Evolutionary conservation across 2,113 vertebrate species (phyloP), one percentile per base, ranked within the genome.

Genomic region (Gadus macrocephalus): DNA sequence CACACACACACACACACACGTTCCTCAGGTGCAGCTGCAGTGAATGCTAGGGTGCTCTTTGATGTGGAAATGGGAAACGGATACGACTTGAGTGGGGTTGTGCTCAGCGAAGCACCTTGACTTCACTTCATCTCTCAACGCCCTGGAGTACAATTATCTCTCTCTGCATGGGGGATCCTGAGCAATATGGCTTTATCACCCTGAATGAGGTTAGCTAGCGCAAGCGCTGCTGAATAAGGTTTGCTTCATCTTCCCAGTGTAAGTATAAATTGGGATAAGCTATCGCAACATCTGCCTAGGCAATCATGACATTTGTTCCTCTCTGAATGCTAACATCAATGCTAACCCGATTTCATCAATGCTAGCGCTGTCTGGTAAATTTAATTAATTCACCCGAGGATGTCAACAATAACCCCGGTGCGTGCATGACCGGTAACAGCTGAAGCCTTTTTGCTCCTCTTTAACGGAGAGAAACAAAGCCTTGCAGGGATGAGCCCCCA

Each of bases 281-380:
- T 55, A 79, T 79, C 75, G 83, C 78, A 53, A 64, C 66, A 67
- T 70, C 74, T 67, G 81, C 83, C 80, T 84, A 60, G 75, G 78
- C 80, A 90, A 90, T 90, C 86, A 90, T 74, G 83, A 67, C 75
- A 62, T 88, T 90, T 90, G 89, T 90, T 89, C 84, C 85, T 77
- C 3, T 67, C 76, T 89, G 85, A 88, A 88, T 88, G 87, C 77
- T 87, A 82, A 83, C 79, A 70, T 86, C 81, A 28, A 89, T 88
- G 83, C 89, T 86, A 90, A 90, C 81, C 74, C 78, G 53, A 78
- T 86, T 86, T 71, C 78, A 78, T 84, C 81, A 82, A 80, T 82
- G 82, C 82, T 85, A 86, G 79, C 79, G 58, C 80, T 76, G 77
- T 70, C 80, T 83, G 53, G 38, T 66, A 88, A 89, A 86, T 88